Evolutionary conservation across 1,140 invertebrate species (phyloP).

Genomic region (Ceratina calcarata): DNA sequence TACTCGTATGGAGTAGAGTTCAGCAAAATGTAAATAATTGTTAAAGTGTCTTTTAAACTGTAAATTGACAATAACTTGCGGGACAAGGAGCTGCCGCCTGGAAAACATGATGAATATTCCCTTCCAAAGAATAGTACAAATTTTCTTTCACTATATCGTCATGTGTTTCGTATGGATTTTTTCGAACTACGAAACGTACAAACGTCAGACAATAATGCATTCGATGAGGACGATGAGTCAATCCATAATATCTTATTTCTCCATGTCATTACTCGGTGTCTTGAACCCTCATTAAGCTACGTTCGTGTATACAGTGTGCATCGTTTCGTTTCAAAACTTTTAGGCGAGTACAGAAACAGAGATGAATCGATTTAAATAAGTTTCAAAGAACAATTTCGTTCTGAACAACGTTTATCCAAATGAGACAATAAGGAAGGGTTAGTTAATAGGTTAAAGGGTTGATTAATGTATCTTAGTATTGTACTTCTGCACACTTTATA

Average conservation of each 20-base stretch:
- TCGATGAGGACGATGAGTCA: conserved; percentile 9
- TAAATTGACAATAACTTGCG: conserved; percentile 46
- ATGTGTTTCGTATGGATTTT: conserved; percentile 13
- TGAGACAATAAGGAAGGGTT: background rate
- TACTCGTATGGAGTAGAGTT: conserved; percentile 21
- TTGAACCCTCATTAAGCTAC: background rate
- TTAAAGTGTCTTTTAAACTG: conserved; percentile 46
- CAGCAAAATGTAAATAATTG: conserved; percentile 46
- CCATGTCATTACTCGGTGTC: conserved; percentile 25
- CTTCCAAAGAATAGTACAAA: conserved; percentile 44
- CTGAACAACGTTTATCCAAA: background rate
- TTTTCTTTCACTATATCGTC: conserved; percentile 25
- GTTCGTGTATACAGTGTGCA: background rate
- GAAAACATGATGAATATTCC: conserved; percentile 28
- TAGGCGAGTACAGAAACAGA: no score
- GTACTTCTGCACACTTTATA: conserved; percentile 3
- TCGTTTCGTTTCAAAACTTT: background rate
- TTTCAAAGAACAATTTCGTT: no score
- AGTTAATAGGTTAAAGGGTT: no score
- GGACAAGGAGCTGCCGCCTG: background rate
- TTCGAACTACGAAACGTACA: conserved; percentile 35
- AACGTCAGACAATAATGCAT: conserved; percentile 57
- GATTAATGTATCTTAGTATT: no score
- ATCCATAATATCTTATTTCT: conserved; percentile 26
- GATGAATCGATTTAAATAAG: no score